Base-by-base conservation (phyloP, 2,797 vertebrate species). In the Girardinus metallicus region DNA sequence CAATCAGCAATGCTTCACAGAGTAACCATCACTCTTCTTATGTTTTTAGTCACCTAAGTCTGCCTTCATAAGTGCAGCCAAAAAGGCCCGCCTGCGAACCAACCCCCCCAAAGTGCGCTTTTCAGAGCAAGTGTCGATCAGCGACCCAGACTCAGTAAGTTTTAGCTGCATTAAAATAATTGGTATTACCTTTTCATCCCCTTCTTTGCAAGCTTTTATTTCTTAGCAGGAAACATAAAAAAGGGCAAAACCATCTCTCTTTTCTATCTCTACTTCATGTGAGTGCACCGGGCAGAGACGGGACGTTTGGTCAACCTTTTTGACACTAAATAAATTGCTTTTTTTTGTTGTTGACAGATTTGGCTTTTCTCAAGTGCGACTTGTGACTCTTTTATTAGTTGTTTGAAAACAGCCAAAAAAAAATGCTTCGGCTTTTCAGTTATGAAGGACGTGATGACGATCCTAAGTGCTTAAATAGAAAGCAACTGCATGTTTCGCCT, bases 41-140 rank as follows among this genome's bases (percentile, higher is more conserved):
- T 85, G 81, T 90, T 89, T 85, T 83, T 94, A 99, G 99, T 99
- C 98, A 89, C 98, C 97, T 83, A 99, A 99, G 94, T 99, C 98
- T 82, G 99, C 99, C 95, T 99, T 99, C 95, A 99, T 99, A 96
- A 98, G 98, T 41, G 97, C 97, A 95, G 97, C 97, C 89, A 99
- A 98, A 96, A 99, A 99, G 95, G 98, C 97, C 74, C 97, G 96
- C 86, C 96, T 99, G 80, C 96, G 97, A 94, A 99, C 97, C 84
- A 98, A 99, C 93, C 98, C 98, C 0, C 97, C 93, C 49, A 99
- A 99, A 96, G 98, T 99, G 93, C 97, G 97, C 92, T 99, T 99
- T 96, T 99, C 99, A 74, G 98, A 99, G 95, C 97, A 98, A 95
- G 98, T 99, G 95, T 97, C 97, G 80, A 95, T 98, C 91, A 98